phyloP scores from a whole-genome alignment of 2,888 invertebrate genomes.

The Oscheius sp. region DNA sequence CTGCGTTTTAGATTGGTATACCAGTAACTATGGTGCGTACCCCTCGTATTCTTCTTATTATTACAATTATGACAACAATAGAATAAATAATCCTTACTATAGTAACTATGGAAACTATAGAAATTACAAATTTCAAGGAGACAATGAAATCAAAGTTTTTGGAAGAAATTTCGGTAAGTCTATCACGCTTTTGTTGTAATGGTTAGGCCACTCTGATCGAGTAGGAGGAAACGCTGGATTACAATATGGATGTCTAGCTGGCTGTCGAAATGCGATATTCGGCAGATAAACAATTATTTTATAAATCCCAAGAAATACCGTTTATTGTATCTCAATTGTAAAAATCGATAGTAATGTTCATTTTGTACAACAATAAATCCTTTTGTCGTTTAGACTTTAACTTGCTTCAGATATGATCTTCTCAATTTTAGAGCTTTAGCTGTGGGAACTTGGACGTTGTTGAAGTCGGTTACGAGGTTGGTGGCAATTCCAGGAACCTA shows the following conservation, averaged over 20 bases:
- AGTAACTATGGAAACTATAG: background rate
- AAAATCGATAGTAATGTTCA: no score
- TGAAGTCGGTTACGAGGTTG: conserved; percentile 11
- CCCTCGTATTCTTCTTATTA: background rate
- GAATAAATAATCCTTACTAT: background rate
- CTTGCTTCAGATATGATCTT: conserved; percentile 11
- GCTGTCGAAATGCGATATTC: background rate
- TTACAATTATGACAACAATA: background rate
- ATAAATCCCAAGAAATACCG: no score
- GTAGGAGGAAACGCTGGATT: background rate
- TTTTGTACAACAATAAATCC: conserved; percentile 8
- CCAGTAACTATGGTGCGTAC: no score
- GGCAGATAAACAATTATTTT: background rate
- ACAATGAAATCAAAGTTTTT: background rate
- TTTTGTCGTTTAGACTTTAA: background rate
- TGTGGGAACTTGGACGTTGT: conserved; percentile 8
- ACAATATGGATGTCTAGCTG: background rate
- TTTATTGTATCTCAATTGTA: no score
- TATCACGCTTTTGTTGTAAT: background rate
- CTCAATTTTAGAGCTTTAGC: conserved; percentile 19
- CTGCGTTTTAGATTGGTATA: no score
- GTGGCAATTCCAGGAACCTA: conserved; percentile 6
- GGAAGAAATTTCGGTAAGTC: background rate
- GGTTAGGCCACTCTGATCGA: background rate
- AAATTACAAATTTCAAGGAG: background rate